Conservation (phyloP, 2,113 vertebrate species). For the Irena cyanogastra region DNA sequence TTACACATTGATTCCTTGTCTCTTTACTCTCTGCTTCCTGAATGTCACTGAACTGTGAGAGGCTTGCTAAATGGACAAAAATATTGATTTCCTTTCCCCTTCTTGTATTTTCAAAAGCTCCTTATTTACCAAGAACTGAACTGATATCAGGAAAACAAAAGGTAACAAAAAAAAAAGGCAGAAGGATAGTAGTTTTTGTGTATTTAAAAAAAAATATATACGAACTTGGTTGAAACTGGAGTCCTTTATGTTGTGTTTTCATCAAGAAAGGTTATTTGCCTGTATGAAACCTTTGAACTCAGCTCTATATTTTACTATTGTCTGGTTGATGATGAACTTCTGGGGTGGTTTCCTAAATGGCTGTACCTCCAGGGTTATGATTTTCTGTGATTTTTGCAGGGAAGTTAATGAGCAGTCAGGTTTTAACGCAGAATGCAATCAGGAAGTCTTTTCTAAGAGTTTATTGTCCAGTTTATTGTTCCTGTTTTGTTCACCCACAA, state of each 20-base stretch:
- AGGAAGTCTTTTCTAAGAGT: not conserved
- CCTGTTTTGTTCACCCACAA: not conserved
- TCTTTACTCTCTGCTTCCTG: slow-evolving; percentile 51
- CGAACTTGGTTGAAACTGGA: not conserved
- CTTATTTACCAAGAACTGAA: slow-evolving; percentile 67
- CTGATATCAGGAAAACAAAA: slow-evolving; percentile 58
- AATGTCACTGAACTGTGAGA: slow-evolving; percentile 67
- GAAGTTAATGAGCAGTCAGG: not conserved
- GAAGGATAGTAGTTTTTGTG: not conserved
- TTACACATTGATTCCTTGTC: slow-evolving; percentile 61
- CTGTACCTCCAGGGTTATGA: not conserved
- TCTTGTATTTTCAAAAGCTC: slow-evolving; percentile 58
- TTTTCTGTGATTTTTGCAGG: not conserved
- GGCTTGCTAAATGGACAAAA: slow-evolving; percentile 68
- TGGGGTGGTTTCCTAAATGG: not conserved
- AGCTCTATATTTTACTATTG: not conserved
- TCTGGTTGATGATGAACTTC: not conserved
- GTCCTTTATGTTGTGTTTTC: not conserved
- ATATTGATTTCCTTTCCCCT: slow-evolving; percentile 72
- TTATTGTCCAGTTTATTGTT: not conserved
- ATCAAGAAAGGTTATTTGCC: not conserved
- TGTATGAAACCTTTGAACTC: not conserved
- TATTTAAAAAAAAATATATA: not conserved
- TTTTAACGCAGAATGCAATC: not conserved
- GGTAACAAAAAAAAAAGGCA: slow-evolving; percentile 7